Conservation (phyloP, 1,140 invertebrate species). For the Choristoneura fumiferana region DNA sequence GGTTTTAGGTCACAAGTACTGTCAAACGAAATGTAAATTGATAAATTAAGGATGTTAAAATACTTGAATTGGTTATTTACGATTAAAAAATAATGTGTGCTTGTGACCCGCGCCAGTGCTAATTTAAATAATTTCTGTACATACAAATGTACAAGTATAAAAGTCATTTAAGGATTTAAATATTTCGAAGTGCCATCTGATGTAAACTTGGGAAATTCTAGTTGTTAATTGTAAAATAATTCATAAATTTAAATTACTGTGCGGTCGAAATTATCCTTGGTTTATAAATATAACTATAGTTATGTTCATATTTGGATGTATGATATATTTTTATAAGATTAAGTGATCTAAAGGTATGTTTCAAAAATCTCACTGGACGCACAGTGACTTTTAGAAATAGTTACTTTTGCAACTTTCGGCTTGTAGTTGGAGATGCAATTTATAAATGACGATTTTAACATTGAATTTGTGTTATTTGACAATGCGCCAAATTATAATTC, state of each 20-base stretch:
- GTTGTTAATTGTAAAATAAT: not conserved
- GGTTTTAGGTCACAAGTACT: not conserved
- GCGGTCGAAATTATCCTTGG: not conserved
- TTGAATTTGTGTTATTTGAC: not conserved
- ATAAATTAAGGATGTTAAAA: constrained; percentile 23
- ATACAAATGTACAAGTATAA: not conserved
- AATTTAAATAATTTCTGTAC: not conserved
- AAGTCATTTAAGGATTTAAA: not conserved
- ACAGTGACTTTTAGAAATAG: not conserved
- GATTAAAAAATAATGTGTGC: constrained; percentile 9
- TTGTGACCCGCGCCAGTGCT: not conserved
- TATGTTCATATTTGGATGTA: not conserved
- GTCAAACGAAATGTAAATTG: not conserved
- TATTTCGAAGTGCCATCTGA: constrained; percentile 6
- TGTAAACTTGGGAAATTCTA: constrained; percentile 5
- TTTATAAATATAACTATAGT: too few relatives aligned
- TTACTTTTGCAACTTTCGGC: not conserved
- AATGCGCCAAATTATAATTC: not conserved
- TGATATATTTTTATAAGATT: constrained; percentile 10
- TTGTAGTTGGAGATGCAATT: not conserved
- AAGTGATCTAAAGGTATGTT: not conserved
- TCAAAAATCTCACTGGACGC: not conserved
- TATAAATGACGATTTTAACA: not conserved
- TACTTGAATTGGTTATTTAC: constrained; percentile 18
- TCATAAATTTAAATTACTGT: not conserved